Evolutionary conservation across 1,140 invertebrate genomes (phyloP), one percentile per base, ranked within the genome.

Genomic region (Drosophila nasuta): DNA sequence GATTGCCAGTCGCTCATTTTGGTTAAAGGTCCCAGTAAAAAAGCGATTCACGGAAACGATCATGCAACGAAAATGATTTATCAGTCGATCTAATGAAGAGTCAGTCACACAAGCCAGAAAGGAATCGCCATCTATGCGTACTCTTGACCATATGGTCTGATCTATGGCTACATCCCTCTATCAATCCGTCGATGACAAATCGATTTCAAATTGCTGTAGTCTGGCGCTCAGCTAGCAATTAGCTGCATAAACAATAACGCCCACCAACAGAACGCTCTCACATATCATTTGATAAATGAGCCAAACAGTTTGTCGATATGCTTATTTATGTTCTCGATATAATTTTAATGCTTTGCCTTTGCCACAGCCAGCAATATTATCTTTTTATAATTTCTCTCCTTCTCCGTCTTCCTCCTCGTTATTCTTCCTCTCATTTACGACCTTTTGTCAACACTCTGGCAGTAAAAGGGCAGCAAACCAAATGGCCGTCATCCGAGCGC

Each of bases 281-380:
- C 81, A 80, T 87, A 86, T 87, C 82, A 48, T 60, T 71, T 87
- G 82, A 86, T 81, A 87, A 87, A 86, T 86, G 77, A 77, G 66
- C 43, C 54, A 63, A 72, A 76, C 66, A 65, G 68, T 86, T 81
- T 79, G 20, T 79, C 82, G 82, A 86, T 86, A 82, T 79, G 82
- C 80, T 81, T 81, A 81, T 81, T 81, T 81, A 81, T 81, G 78
- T 72, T 77, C 46, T 81, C 52, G 76, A 74, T 79, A 54, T 71
- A 52, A 59, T 72, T 75, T 73, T 79, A 75, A 64, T 75, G 58
- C 49, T 49, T 52, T 73, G 45, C 52, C 30, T 48, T 25, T 20
- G 76, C 57, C 52, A 54, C 41, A 20, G 57, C 69, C 75, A 70
- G 74, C 70, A 77, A 78, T 79, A 65, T 87, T 86, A 86, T 86